Conservation (phyloP, 2,797 vertebrate genomes). For the Taenioides sp. region DNA sequence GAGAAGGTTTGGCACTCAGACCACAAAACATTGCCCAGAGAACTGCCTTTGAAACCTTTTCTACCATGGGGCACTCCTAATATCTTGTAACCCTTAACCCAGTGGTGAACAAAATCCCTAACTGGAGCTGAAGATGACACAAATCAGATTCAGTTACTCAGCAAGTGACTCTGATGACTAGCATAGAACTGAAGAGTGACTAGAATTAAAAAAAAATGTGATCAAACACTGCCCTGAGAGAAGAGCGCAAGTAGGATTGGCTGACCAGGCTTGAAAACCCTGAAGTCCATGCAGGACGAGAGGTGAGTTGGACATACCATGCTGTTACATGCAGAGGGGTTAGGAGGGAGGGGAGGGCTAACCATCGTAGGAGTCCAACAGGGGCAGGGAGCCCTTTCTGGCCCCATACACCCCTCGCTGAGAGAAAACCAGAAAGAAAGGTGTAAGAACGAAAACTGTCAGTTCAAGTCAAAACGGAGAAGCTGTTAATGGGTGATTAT, state of each 20-base stretch:
- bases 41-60: not conserved
- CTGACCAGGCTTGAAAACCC: constrained; percentile 26
- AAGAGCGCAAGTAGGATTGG: not conserved
- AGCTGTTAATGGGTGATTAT: constrained; percentile 55
- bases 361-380: constrained; percentile 84
- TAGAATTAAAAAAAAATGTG: not conserved
- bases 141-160: not conserved
- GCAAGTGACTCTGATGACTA: not conserved
- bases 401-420: constrained; percentile 83
- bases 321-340: constrained; percentile 83
- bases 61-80: not conserved
- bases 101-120: not conserved
- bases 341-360: constrained; percentile 74
- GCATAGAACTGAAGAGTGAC: not conserved
- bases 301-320: constrained; percentile 82
- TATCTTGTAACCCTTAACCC: not conserved
- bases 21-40: not conserved
- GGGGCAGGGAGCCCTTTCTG: constrained; percentile 82
- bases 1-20: no score
- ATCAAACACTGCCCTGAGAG: not conserved
- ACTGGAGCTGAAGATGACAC: not conserved
- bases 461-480: constrained; percentile 53
- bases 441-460: constrained; percentile 80
- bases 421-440: constrained; percentile 68
- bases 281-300: constrained; percentile 75